Base-by-base conservation (phyloP, 2,888 invertebrate species). In the Apotomis capreana region DNA sequence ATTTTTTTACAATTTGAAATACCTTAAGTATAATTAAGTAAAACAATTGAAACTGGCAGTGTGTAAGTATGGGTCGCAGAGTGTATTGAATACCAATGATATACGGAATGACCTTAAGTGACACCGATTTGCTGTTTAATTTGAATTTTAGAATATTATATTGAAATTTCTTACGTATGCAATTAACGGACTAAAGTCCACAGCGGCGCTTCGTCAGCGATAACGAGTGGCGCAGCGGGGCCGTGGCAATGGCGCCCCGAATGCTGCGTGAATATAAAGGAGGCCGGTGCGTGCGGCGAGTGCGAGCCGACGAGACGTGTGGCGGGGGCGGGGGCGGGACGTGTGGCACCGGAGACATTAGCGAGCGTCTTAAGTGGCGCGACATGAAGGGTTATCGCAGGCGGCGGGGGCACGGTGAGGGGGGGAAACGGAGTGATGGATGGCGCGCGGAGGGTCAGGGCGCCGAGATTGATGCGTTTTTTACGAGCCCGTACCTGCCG, bases 401-500 rank as follows among this genome's bases (percentile, higher is more conserved):
- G 55, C 65, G 4, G 54, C 49, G 49, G 57, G 58, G 6, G 26
- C 12, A 13, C 37, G 68, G 36, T 37, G 61, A 54, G 26, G 68
- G 49, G 26, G 46, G 68, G 36, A 44, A 59, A 57, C 26, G 68
- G 49, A 9, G 71, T 68, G 71, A 69, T 63, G 74, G 68, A 63
- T 58, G 73, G 64, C 62, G 40, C 67, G 68, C 69, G 55, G 54
- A 68, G 61, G 74, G 75, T 73, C 68, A 40, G 75, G 72, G 76
- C 63, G 37, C 79, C 58, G 80, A 82, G 85, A 85, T 84, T 85
- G 85, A 85, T 84, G 84, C 74, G 80, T 78, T 83, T 81, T 81
- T 83, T 83, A 83, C 81, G 82, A 85, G 79, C 76, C 54, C 69
- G 37, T 71, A 68, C 67, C 61, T 73, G 69, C 63, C 51, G 63